Percentiles rank a stretch among this genome's conserved stretches.
These are phyloP conservation scores for Argynnis bischoffii DNA, from an alignment of 2,888 invertebrate genomes.

Conservation along the genomic window DNA sequence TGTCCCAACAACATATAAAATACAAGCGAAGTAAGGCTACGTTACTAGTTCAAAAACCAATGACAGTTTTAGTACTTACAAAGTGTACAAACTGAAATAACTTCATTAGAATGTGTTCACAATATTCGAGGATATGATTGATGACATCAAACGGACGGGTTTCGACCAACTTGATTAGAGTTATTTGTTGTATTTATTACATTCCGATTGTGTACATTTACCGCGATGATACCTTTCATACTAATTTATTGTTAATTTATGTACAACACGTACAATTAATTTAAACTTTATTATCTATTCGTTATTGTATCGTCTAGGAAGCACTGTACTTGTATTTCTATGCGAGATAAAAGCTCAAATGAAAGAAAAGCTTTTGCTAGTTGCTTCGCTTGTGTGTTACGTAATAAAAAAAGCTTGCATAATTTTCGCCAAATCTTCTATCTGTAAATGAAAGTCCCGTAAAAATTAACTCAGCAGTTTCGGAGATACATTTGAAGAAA, in stretches of 20 bases:
- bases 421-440: too few relatives aligned
- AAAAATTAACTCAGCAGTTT: too few relatives aligned
- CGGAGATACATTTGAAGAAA: too few relatives aligned
- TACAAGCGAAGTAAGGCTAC: background rate
- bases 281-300: too few relatives aligned
- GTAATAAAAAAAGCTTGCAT: too few relatives aligned
- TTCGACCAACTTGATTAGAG: conserved; percentile 8
- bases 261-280: background rate
- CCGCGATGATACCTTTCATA: background rate
- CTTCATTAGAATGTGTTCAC: conserved; percentile 13
- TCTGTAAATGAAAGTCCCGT: too few relatives aligned
- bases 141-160: conserved; percentile 12
- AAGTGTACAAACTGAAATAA: conserved; percentile 10
- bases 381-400: too few relatives aligned
- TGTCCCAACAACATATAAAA: too few relatives aligned
- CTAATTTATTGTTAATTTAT: background rate
- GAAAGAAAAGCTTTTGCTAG: too few relatives aligned
- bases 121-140: conserved; percentile 16
- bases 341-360: too few relatives aligned
- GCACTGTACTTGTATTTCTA: too few relatives aligned
- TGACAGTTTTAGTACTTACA: conserved; percentile 15
- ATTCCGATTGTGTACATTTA: conserved; percentile 34
- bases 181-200: conserved; percentile 11
- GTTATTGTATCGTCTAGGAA: too few relatives aligned
- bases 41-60: conserved; percentile 3